Percentiles rank a stretch among this genome's conserved stretches.
Conservation (phyloP, 2,113 vertebrate species). For the Urocynchramus pylzowi region DNA sequence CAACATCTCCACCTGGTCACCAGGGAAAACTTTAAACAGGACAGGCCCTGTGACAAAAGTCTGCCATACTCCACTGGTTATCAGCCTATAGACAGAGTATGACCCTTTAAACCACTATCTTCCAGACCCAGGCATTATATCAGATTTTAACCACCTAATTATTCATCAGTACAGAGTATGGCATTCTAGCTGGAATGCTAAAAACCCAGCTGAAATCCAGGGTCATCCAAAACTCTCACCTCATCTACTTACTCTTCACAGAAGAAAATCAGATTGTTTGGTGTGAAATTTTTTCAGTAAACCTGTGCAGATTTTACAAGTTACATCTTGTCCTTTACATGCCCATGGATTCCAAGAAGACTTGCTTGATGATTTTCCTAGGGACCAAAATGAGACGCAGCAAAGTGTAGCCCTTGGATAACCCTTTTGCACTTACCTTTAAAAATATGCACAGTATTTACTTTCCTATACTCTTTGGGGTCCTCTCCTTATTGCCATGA, state of each 20-base stretch:
- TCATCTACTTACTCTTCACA: not conserved
- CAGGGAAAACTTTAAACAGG: not conserved
- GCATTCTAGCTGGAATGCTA: not conserved
- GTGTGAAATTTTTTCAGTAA: not conserved
- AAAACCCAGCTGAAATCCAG: not conserved
- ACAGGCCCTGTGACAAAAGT: not conserved
- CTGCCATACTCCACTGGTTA: not conserved
- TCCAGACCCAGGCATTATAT: not conserved
- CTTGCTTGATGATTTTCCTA: not conserved
- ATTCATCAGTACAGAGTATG: not conserved
- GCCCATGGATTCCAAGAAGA: not conserved
- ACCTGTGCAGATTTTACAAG: not conserved
- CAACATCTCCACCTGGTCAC: not conserved
- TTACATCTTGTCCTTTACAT: not conserved
- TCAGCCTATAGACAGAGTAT: not conserved
- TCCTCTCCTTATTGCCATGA: not conserved
- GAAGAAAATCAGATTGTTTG: not conserved
- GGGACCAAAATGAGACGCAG: not conserved
- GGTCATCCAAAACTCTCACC: not conserved
- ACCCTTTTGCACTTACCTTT: not conserved
- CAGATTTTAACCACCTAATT: not conserved
- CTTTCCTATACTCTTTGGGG: not conserved
- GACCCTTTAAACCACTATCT: not conserved
- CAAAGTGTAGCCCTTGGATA: not conserved
- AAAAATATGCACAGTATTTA: not conserved